Evolutionary conservation across 2,797 vertebrate species (phyloP).

Genomic region (Lutjanus argentimaculatus): DNA sequence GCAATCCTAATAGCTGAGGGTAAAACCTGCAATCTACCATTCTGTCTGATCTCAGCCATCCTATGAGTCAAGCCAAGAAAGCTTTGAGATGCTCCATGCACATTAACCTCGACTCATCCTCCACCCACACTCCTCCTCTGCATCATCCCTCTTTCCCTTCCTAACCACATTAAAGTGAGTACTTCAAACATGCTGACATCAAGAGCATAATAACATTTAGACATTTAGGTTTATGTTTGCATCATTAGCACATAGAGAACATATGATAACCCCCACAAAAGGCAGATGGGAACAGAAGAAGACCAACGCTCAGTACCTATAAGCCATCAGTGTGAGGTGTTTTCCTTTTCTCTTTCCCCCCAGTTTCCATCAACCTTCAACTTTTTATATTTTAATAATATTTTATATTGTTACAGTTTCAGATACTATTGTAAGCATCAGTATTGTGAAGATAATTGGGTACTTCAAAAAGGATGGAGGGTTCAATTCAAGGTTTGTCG

Average conservation of each 20-base stretch:
- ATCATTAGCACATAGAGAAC: slow-evolving; percentile 38
- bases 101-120: slow-evolving; percentile 75
- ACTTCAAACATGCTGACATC: slow-evolving; percentile 61
- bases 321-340: not conserved
- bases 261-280: slow-evolving; percentile 29
- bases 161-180: slow-evolving; percentile 57
- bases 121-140: slow-evolving; percentile 65
- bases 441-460: slow-evolving; percentile 8
- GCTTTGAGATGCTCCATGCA: slow-evolving; percentile 73
- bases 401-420: not conserved
- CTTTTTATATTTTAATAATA: not conserved
- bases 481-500: slow-evolving; percentile 28
- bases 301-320: not conserved
- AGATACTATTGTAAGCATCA: not conserved
- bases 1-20: slow-evolving; percentile 66
- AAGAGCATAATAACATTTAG: slow-evolving; percentile 56
- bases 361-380: not conserved
- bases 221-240: slow-evolving; percentile 55
- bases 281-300: slow-evolving; percentile 3
- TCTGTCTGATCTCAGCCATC: slow-evolving; percentile 77
- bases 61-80: slow-evolving; percentile 70
- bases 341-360: not conserved
- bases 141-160: slow-evolving; percentile 51
- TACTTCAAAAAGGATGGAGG: slow-evolving; percentile 15
- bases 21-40: slow-evolving; percentile 77